Percentiles rank a stretch among this genome's conserved stretches.
Conservation (phyloP, 2,113 vertebrate genomes). For the Felis chaus region DNA sequence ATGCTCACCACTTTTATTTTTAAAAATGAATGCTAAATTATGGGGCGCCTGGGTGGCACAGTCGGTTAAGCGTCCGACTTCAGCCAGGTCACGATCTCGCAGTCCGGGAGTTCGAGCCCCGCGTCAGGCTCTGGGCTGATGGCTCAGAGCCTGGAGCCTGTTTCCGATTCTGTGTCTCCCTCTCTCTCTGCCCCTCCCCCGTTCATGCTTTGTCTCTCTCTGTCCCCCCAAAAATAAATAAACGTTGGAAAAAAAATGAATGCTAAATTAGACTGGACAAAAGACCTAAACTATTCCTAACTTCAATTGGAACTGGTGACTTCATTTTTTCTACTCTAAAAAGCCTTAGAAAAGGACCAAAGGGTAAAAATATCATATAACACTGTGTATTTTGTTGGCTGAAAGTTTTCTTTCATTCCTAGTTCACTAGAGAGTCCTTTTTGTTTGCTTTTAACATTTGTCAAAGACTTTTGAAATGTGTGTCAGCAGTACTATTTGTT, state of each 20-base stretch:
- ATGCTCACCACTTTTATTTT: constrained; percentile 13
- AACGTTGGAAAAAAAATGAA: background rate
- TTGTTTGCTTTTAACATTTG: background rate
- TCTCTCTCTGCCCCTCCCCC: too few relatives aligned
- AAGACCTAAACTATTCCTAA: background rate
- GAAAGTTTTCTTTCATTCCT: background rate
- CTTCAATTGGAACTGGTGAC: background rate
- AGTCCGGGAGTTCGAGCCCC: too few relatives aligned
- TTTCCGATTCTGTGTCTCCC: too few relatives aligned
- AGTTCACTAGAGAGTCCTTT: background rate
- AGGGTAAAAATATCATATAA: background rate
- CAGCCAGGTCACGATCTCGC: too few relatives aligned
- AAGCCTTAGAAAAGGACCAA: background rate
- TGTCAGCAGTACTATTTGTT: background rate
- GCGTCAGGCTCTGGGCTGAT: too few relatives aligned
- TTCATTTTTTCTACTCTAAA: background rate
- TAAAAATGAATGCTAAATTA: background rate
- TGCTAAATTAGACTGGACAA: background rate
- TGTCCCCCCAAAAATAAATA: too few relatives aligned
- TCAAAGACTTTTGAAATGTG: background rate
- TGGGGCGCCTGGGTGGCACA: too few relatives aligned
- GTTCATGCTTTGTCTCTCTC: too few relatives aligned
- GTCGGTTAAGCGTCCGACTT: too few relatives aligned
- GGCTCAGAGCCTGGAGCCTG: too few relatives aligned
- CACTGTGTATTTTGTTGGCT: background rate